These are phyloP conservation scores for Lepidothrix coronata DNA, from an alignment of 2,113 vertebrate genomes.

Conservation along the genomic window DNA sequence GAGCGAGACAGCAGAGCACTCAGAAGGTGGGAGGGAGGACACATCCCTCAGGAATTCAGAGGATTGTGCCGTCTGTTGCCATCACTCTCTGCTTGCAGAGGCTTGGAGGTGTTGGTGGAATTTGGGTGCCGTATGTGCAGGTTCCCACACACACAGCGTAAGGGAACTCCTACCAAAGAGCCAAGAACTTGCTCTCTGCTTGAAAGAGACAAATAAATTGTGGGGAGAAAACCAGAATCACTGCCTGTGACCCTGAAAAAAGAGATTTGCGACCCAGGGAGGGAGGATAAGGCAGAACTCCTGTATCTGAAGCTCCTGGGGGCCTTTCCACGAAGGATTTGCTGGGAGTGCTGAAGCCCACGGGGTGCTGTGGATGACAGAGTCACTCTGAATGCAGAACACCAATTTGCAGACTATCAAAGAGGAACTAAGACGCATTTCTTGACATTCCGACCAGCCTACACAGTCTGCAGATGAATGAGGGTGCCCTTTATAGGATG, in stretches of 20 bases:
- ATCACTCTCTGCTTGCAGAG: neutral
- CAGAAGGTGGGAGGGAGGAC: neutral
- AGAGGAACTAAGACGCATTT: constrained; percentile 21
- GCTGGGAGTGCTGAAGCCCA: neutral
- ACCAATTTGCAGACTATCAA: constrained; percentile 6
- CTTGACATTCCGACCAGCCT: constrained; percentile 36
- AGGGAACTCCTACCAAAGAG: neutral
- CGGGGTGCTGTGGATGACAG: neutral
- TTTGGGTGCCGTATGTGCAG: neutral
- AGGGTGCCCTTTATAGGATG: neutral
- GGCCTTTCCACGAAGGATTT: neutral
- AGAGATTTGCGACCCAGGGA: neutral
- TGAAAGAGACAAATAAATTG: neutral
- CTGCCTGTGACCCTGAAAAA: neutral
- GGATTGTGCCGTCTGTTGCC: neutral
- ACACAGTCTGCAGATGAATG: constrained; percentile 56
- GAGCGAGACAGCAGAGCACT: neutral
- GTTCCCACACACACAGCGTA: neutral
- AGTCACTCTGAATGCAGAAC: neutral
- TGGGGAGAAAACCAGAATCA: neutral
- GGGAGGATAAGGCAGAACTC: neutral
- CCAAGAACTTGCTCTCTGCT: neutral
- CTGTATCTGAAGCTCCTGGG: neutral
- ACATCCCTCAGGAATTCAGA: neutral
- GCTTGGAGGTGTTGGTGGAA: neutral